Base-by-base conservation (phyloP, 23 tunicate genomes). In the Aplidium turbinatum region DNA sequence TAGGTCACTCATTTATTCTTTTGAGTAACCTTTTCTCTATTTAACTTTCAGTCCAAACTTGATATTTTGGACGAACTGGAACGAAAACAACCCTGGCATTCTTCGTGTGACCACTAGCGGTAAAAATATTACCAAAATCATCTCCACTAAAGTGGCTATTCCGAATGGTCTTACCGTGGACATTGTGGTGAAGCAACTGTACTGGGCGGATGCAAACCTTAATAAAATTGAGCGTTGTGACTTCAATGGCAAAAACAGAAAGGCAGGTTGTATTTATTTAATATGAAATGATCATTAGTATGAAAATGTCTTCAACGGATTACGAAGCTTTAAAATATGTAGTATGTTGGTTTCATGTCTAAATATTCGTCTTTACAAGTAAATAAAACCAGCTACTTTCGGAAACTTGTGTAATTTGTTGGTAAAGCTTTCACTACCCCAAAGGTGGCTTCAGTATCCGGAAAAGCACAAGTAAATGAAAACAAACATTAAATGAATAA, bases 21-120 rank as follows among this genome's bases (percentile, higher is more conserved):
- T 42, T 11, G 50, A 42, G 16, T 11, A 42, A 42, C 50, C 16
- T 42, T 16, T 16, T 13, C 25, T 11, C 24, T 18, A 22, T 2
- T 34, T 62, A 7, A 32, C 50, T 86, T 78, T 3, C 35, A 87
- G 94, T 1, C 94, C 86, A 27, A 74, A 80, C 63, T 75, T 62
- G 35, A 58, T 87, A 16, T 88, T 88, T 31, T 88, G 96, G 96
- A 88, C 96, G 4, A 81, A 88, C 55, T 88, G 96, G 96, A 88
- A 88, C 57, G 36, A 64, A 33, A 47, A 58, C 31, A 31, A 51
- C 23, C 86, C 96, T 9, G 54, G 75, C 21, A 34, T 88, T 1
- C 48, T 30, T 33, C 76, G 96, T 23, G 83, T 87, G 9, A 62
- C 31, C 31, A 48, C 79, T 27, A 50, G 27, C 51, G 96, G 87